Percentiles rank a stretch among this genome's conserved stretches.
These are phyloP conservation scores for Leguminivora glycinivorella DNA, from an alignment of 1,140 invertebrate genomes.

Conservation along the genomic window DNA sequence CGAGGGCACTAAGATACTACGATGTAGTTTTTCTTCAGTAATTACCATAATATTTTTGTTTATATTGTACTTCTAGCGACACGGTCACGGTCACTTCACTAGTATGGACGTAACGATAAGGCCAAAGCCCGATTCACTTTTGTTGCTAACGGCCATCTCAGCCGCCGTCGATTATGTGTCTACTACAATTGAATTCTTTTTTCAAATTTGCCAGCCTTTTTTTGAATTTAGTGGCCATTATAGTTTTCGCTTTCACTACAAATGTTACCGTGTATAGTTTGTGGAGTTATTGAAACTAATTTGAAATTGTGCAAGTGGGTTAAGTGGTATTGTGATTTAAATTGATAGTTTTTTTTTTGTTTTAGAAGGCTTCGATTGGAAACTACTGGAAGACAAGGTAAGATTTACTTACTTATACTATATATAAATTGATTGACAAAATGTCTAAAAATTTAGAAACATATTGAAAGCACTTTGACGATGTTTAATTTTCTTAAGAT, in stretches of 20 bases:
- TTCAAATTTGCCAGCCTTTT: slow-evolving; percentile 44
- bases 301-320: slow-evolving; percentile 14
- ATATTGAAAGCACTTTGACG: too few relatives aligned
- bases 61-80: too few relatives aligned
- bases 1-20: too few relatives aligned
- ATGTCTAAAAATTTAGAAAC: too few relatives aligned
- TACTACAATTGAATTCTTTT: slow-evolving; percentile 39
- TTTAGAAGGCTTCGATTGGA: neutral
- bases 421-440: too few relatives aligned
- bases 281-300: slow-evolving; percentile 35
- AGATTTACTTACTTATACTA: neutral
- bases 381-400: neutral
- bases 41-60: too few relatives aligned
- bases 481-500: too few relatives aligned
- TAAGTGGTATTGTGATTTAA: neutral
- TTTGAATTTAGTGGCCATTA: slow-evolving; percentile 25
- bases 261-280: slow-evolving; percentile 39
- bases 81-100: neutral
- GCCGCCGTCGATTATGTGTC: slow-evolving; percentile 26
- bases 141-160: neutral
- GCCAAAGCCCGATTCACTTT: slow-evolving; percentile 1
- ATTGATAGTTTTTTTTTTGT: neutral
- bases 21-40: too few relatives aligned
- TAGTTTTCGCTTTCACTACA: slow-evolving; percentile 61
- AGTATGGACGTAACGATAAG: neutral